Evolutionary conservation across 2,797 vertebrate species (phyloP).

Genomic region (Phyllotis vaccarum): DNA sequence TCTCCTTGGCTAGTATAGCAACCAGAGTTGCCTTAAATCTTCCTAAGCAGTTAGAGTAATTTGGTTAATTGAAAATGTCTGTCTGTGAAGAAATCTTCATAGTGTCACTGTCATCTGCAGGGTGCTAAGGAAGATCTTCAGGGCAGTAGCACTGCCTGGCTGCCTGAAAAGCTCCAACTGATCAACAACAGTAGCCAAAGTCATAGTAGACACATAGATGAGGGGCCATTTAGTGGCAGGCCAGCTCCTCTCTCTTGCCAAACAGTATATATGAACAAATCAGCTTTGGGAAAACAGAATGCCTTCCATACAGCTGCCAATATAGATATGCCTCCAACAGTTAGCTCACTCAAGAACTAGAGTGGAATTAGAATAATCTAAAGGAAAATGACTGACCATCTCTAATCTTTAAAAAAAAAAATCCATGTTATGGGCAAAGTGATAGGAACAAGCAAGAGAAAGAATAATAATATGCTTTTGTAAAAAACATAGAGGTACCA

Average conservation of each 20-base stretch:
- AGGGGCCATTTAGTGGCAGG: slow-evolving; percentile 44
- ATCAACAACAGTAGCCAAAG: slow-evolving; percentile 60
- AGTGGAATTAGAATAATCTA: not conserved
- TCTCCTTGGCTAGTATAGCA: slow-evolving; percentile 83
- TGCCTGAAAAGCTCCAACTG: slow-evolving; percentile 62
- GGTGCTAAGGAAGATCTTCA: slow-evolving; percentile 70
- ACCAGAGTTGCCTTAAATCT: slow-evolving; percentile 85
- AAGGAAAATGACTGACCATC: not conserved
- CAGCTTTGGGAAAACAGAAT: slow-evolving; percentile 6
- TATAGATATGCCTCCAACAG: not conserved
- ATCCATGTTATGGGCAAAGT: not conserved
- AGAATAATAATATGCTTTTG: slow-evolving; percentile 10
- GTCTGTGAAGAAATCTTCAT: slow-evolving; percentile 83
- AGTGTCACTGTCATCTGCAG: slow-evolving; percentile 79
- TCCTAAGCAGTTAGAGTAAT: slow-evolving; percentile 84
- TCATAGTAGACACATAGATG: slow-evolving; percentile 55
- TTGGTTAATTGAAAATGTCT: slow-evolving; percentile 86
- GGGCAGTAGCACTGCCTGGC: not conserved
- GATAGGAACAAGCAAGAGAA: not conserved
- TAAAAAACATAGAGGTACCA: not conserved
- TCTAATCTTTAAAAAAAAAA: slow-evolving; percentile 60
- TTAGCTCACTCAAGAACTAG: not conserved
- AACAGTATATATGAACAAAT: slow-evolving; percentile 8
- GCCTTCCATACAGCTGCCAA: slow-evolving; percentile 45
- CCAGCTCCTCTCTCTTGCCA: slow-evolving; percentile 68